Percentiles rank a stretch among this genome's conserved stretches.
Evolutionary conservation across 2,113 vertebrate genomes (phyloP).

Genomic region (Cavia aperea): DNA sequence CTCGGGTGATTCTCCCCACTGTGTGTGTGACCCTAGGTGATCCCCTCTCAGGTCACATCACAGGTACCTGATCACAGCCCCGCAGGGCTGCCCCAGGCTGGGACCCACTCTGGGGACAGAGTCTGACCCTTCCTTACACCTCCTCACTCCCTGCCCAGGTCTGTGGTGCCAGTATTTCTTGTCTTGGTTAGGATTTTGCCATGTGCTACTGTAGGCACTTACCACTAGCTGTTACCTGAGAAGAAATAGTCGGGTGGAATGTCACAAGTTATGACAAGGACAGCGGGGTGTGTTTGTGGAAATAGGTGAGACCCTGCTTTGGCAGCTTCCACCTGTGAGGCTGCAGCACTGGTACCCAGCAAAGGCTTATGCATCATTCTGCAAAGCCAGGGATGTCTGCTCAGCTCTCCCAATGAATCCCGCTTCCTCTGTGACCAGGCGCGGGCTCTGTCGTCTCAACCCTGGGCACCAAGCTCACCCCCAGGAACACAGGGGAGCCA

Average conservation of each 20-base stretch:
- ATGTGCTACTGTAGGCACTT: background rate
- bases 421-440: background rate
- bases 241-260: accelerated
- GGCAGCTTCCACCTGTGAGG: background rate
- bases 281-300: background rate
- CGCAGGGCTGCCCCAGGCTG: background rate
- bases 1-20: background rate
- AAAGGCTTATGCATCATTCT: background rate
- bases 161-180: background rate
- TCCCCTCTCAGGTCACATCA: background rate
- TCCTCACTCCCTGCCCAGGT: background rate
- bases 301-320: background rate
- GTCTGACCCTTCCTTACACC: background rate
- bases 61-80: background rate
- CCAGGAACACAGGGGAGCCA: background rate
- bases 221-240: background rate
- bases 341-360: background rate
- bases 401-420: background rate
- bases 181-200: background rate
- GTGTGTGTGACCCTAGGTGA: background rate
- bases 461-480: background rate
- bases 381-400: background rate
- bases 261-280: background rate
- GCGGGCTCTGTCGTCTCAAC: background rate
- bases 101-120: too few relatives aligned